phyloP scores from a whole-genome alignment of 2,113 vertebrate genomes.

The Seriola aureovittata region DNA sequence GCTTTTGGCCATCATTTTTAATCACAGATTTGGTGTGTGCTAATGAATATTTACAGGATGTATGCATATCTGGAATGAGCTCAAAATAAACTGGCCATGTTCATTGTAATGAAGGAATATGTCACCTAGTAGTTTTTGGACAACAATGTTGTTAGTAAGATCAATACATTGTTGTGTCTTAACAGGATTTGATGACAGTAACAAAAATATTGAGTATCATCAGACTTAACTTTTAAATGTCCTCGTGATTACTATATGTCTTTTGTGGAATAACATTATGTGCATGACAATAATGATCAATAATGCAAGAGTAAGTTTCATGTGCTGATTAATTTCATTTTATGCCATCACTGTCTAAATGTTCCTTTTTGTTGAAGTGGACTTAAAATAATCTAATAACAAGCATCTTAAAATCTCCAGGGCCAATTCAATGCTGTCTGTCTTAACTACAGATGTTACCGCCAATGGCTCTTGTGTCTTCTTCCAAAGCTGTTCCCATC shows the following conservation, averaged over 20 bases:
- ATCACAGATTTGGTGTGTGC: neutral
- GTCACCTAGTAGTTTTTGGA: neutral
- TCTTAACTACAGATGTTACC: conserved; percentile 45
- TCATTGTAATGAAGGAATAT: neutral
- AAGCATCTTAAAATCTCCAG: conserved; percentile 9
- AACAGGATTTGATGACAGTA: conserved; percentile 19
- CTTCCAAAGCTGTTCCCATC: conserved; percentile 59
- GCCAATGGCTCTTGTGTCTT: conserved; percentile 60
- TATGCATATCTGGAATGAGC: no score
- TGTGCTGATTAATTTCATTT: neutral
- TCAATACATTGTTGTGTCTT: conserved; percentile 24
- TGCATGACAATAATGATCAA: conserved; percentile 28
- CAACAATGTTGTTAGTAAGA: neutral
- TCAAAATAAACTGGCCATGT: neutral
- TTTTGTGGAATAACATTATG: neutral
- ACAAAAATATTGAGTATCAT: neutral
- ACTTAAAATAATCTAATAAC: conserved; percentile 13
- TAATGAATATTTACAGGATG: neutral
- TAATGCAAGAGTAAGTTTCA: neutral
- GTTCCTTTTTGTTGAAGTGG: neutral
- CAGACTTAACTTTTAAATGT: conserved; percentile 11
- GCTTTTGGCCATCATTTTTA: neutral
- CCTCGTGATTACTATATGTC: neutral
- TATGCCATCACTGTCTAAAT: neutral
- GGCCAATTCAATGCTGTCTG: conserved; percentile 29